These are phyloP conservation scores for Nixonia krombeini DNA, from an alignment of 1,140 invertebrate species.

Conservation along the genomic window DNA sequence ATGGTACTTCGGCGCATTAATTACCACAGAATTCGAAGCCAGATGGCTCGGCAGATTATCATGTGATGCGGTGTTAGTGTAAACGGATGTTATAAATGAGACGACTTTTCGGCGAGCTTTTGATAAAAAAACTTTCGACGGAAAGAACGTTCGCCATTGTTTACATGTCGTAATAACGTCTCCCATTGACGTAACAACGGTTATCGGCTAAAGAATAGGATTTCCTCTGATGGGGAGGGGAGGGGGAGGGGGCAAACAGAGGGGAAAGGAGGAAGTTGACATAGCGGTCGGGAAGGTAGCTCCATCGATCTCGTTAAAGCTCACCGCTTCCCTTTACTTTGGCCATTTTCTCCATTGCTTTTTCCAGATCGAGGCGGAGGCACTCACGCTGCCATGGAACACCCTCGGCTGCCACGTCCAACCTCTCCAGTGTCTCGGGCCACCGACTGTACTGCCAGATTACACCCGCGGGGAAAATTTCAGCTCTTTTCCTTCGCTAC, in stretches of 20 bases:
- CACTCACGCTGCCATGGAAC: constrained; percentile 24
- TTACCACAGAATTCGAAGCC: background rate
- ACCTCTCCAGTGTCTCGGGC: constrained; percentile 30
- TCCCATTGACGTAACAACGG: too few species aligned
- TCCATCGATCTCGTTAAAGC: constrained; percentile 65
- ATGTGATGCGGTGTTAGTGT: too few species aligned
- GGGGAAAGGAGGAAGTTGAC: constrained; percentile 29
- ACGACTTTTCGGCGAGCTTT: too few species aligned
- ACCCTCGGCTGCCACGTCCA: constrained; percentile 22
- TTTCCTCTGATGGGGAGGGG: too few species aligned
- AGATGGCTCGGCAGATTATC: too few species aligned
- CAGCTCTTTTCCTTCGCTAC: constrained; percentile 31
- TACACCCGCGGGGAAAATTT: constrained; percentile 56
- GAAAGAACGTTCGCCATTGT: too few species aligned
- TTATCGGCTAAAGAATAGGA: too few species aligned
- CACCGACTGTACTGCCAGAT: constrained; percentile 51
- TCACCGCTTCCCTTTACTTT: constrained; percentile 46
- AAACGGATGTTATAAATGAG: too few species aligned
- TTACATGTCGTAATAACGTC: too few species aligned
- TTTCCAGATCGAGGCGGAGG: constrained; percentile 37
- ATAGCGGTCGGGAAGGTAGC: constrained; percentile 35
- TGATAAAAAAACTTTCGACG: too few species aligned
- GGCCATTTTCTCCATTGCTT: constrained; percentile 47
- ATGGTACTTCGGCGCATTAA: too few species aligned
- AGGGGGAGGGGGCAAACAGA: too few species aligned